Evolutionary conservation across 2,888 invertebrate species (phyloP), one percentile per base, ranked within the genome.

Genomic region (Trissoscelio sp.): DNA sequence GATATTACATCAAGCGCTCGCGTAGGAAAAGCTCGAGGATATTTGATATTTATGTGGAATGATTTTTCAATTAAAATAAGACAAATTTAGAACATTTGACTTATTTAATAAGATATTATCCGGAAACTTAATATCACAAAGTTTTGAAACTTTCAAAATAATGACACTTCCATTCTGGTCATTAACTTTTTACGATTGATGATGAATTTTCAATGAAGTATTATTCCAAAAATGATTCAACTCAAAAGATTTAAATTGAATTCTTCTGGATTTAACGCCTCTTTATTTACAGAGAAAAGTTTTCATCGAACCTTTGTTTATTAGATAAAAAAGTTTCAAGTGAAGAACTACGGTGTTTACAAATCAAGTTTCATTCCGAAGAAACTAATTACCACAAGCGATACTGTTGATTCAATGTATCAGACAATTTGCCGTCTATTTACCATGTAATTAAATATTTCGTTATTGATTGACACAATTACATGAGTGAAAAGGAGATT

Each of bases 271-370:
- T 64, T 34, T 48, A 51, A 51, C 64, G 37, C 51, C 34, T 37
- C 16, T 48, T 64, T 51, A 51, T 64, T 64, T 64, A 37, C 22
- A 4, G 12, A 22, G 11, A 16, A n/a, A 48, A 37, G 28, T n/a
- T 64, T 62, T n/a, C 51, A 37, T 22, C 48, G 12, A 48, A 9
- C 11, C 14, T 51, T 37, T 51, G 37, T 46, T 46, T 46, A 66
- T 66, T 66, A 51, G 51, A 66, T 66, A 24, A 66, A 66, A 58
- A 66, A 51, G 51, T 66, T 66, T 51, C 7, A 24, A 51, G 39
- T 11, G 20, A 24, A 31, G 34, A 31, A 62, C 18, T 46, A 18
- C n/a, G 34, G 60, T 44, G 11, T 28, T 60, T 44, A 42, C 44
- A 42, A 60, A 44, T 44, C 5, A 44, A 44, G 44, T 34, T 60